Evolutionary conservation across 2,888 invertebrate species (phyloP).

Genomic region (Magallana nippona): DNA sequence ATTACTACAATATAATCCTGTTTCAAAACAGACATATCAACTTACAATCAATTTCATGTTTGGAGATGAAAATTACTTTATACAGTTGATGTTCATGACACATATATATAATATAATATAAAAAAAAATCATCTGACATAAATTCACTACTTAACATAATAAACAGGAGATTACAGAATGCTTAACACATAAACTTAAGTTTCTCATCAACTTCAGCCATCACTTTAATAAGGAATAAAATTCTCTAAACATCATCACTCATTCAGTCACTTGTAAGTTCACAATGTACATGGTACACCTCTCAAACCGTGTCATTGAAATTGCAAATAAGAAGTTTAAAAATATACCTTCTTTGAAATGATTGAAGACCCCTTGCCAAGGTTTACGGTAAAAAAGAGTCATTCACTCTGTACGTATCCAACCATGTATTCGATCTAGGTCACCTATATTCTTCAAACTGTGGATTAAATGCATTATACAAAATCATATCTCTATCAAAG

Average conservation of each 20-base stretch:
- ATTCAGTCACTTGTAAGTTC: background rate
- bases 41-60: background rate
- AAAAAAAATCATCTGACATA: background rate
- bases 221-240: slow-evolving; percentile 1
- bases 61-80: background rate
- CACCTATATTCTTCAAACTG: slow-evolving; percentile 27
- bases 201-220: background rate
- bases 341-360: slow-evolving; percentile 33
- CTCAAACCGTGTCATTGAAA: slow-evolving; percentile 16
- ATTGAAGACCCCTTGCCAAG: slow-evolving; percentile 28
- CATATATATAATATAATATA: background rate
- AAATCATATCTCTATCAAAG: slow-evolving; percentile 12
- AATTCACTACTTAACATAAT: background rate
- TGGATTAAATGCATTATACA: slow-evolving; percentile 32
- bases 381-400: slow-evolving; percentile 11
- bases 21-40: too few relatives aligned
- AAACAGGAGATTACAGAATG: background rate
- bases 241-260: background rate
- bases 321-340: slow-evolving; percentile 18
- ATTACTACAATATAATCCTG: too few relatives aligned
- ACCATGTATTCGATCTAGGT: slow-evolving; percentile 1
- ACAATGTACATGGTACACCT: background rate
- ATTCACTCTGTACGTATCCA: background rate
- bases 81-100: background rate
- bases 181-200: background rate